Conservation (phyloP, 2,888 invertebrate species). For the Drosophila prostipennis region DNA sequence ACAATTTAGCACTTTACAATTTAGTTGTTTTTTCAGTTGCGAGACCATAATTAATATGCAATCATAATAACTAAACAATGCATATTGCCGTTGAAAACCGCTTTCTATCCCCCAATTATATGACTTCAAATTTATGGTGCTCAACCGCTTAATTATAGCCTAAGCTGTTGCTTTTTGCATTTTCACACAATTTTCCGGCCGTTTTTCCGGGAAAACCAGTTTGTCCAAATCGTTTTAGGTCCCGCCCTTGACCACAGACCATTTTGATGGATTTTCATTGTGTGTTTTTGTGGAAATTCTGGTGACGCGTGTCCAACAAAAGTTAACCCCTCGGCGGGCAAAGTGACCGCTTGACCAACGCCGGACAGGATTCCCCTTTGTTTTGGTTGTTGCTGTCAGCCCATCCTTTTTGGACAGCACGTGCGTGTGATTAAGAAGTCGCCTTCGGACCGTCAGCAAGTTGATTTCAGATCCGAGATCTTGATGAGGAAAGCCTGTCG, state of each 20-base stretch:
- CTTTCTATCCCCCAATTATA: neutral
- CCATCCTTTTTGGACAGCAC: conserved; percentile 52
- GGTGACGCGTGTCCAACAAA: conserved; percentile 58
- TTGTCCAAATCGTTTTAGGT: conserved; percentile 45
- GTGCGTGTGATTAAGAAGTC: conserved; percentile 59
- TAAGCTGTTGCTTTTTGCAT: conserved; percentile 41
- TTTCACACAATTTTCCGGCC: conserved; percentile 51
- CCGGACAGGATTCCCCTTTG: conserved; percentile 40
- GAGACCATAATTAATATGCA: no score
- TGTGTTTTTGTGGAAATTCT: conserved; percentile 33
- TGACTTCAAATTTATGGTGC: neutral
- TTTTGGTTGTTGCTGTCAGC: conserved; percentile 46
- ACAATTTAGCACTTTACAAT: no score
- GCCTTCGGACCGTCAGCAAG: conserved; percentile 56
- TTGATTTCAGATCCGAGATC: conserved; percentile 12
- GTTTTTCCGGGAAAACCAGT: conserved; percentile 50
- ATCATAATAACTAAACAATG: neutral
- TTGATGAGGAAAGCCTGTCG: conserved; percentile 10
- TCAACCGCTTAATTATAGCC: conserved; percentile 52
- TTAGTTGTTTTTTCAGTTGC: neutral
- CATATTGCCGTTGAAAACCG: neutral
- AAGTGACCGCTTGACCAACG: conserved; percentile 53
- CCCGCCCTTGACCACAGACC: conserved; percentile 54
- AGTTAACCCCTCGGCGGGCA: conserved; percentile 56
- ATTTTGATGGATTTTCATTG: conserved; percentile 47